Base-by-base conservation (phyloP, 1,140 invertebrate species). In the Dreissena polymorpha region DNA sequence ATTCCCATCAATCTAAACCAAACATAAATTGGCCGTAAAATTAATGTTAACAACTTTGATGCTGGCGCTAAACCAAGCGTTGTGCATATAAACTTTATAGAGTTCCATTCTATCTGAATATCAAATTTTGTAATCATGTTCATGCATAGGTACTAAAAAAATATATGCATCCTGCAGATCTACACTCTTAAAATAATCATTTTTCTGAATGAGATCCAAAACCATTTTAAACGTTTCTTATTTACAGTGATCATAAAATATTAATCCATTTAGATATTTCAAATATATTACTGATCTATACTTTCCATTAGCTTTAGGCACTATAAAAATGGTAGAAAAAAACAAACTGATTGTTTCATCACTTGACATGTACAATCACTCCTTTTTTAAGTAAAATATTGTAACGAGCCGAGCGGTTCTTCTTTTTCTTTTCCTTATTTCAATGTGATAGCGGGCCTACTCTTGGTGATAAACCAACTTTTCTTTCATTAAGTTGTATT, bases 41-140 rank as follows among this genome's bases (percentile, higher is more conserved):
- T 65, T 65, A 63, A 64, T 18, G 73, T 75, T 39, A 75, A 75
- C 29, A 75, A 57, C 18, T 39, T 64, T 64, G 73, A 63, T 18
- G 73, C 73, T 75, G 73, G 65, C 21, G 27, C 50, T 64, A 75
- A 60, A n/a, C 73, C 73, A 75, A 75, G 65, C 39, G 39, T 39
- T 8, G 8, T 2, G 39, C 39, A 39, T 39, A 39, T 8, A 39
- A 39, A 39, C 39, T 39, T n/a, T 39, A 39, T 39, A 39, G 39
- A 39, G 39, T 39, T 39, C 39, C 39, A 39, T 39, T 39, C 39
- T 5, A 39, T 39, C 39, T 39, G 39, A 39, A 39, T 39, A 39
- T 39, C 39, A 39, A 39, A 39, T 39, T 74, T 74, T 60, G 7
- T 55, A 57, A 57, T 27, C 27, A 27, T 74, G 13, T 60, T 14